These are phyloP conservation scores for Ophion slaviceki DNA, from an alignment of 2,888 invertebrate genomes.

Conservation along the genomic window DNA sequence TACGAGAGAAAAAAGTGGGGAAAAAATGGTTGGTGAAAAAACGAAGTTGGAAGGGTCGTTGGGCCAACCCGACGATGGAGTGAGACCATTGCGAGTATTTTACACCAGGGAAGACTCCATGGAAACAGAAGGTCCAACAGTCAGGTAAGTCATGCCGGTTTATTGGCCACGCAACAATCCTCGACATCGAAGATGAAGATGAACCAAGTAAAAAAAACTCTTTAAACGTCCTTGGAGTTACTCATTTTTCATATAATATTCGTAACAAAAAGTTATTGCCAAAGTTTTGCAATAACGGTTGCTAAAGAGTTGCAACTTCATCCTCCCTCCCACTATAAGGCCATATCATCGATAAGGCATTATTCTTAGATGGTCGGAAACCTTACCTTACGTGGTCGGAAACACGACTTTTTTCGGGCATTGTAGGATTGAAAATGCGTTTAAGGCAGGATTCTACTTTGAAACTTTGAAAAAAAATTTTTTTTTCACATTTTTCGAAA, in stretches of 20 bases:
- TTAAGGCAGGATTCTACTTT: no score
- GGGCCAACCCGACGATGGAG: slow-evolving; percentile 32
- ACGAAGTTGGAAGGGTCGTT: slow-evolving; percentile 52
- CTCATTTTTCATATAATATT: background rate
- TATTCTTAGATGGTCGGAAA: no score
- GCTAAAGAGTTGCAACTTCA: no score
- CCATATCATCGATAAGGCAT: no score
- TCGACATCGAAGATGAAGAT: background rate
- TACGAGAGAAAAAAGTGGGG: slow-evolving; percentile 12
- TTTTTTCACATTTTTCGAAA: no score
- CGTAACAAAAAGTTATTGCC: no score
- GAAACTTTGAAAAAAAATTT: no score
- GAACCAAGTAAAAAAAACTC: background rate
- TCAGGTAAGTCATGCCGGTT: slow-evolving; percentile 18
- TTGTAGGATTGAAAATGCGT: no score
- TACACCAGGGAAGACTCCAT: slow-evolving; percentile 42
- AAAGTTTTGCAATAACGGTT: no score
- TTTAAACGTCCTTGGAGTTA: background rate
- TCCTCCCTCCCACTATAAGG: no score
- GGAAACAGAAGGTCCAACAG: slow-evolving; percentile 52
- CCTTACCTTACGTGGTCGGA: no score
- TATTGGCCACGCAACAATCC: slow-evolving; percentile 14
- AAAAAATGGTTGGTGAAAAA: slow-evolving; percentile 38
- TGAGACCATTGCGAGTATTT: slow-evolving; percentile 50
- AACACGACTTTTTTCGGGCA: no score